These are phyloP conservation scores for Dermolepida albohirtum DNA, from an alignment of 2,888 invertebrate genomes.

Conservation along the genomic window DNA sequence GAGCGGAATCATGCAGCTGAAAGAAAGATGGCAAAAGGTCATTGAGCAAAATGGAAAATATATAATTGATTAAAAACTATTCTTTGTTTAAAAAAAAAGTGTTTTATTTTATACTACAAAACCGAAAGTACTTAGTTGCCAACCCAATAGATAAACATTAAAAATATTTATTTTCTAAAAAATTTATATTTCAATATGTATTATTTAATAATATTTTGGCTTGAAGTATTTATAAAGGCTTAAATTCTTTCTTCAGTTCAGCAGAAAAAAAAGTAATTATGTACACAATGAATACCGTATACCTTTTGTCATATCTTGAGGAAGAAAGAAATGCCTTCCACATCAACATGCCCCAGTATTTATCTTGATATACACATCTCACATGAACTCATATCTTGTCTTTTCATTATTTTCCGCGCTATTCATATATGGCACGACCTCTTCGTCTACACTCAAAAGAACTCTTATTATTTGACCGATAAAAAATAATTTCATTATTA, in stretches of 20 bases:
- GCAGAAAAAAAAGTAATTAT: slow-evolving; percentile 26
- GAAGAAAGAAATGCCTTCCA: background rate
- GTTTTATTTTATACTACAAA: too few species aligned
- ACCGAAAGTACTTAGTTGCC: too few species aligned
- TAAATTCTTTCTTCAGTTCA: background rate
- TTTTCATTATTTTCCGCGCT: slow-evolving; percentile 6
- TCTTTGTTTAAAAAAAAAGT: too few species aligned
- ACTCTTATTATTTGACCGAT: slow-evolving; percentile 9
- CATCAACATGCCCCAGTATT: slow-evolving; percentile 15
- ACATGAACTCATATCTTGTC: slow-evolving; percentile 1
- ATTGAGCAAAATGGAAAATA: too few species aligned
- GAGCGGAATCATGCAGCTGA: too few species aligned
- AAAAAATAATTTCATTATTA: slow-evolving; percentile 12
- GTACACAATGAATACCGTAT: slow-evolving; percentile 17
- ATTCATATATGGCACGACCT: slow-evolving; percentile 2
- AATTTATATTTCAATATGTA: too few species aligned
- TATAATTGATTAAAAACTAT: too few species aligned
- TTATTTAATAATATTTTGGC: too few species aligned
- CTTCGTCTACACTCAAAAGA: background rate
- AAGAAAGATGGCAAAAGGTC: too few species aligned
- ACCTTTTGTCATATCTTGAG: slow-evolving; percentile 11
- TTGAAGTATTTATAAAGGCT: too few species aligned
- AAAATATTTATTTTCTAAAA: too few species aligned
- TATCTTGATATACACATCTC: slow-evolving; percentile 5
- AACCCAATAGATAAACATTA: too few species aligned